Evolutionary conservation across 2,797 vertebrate genomes (phyloP), one percentile per base, ranked within the genome.

Genomic region (Falco concolor): DNA sequence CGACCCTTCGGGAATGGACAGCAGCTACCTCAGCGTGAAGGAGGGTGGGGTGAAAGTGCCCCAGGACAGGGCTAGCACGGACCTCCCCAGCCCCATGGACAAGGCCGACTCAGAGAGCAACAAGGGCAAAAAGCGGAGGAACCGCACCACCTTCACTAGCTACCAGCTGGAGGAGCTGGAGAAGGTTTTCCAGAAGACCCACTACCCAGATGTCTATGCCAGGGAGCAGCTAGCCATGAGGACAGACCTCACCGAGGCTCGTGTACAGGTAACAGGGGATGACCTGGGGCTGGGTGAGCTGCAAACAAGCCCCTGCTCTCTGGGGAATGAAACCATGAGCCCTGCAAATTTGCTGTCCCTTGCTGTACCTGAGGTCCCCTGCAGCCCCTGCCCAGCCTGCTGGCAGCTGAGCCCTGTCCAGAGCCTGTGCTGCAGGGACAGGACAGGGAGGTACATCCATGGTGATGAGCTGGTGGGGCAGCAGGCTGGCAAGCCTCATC

Each of bases 181-280:
- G 98, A 99, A 99, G 93, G 99, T 99, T 97, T 99, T 99, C 97
- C 99, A 99, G 98, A 99, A 99, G 98, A 99, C 99, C 8, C 99
- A 99, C 98, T 99, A 99, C 93, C 99, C 99, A 0, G 99, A 99
- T 1, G 99, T 99, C 78, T 99, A 99, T 0, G 99, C 99, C 13
- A 98, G 99, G 27, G 99, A 99, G 97, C 99, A 99, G 98, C 98
- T 99, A 92, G 99, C 99, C 61, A 99, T 99, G 98, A 98, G 99
- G 98, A 99, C 99, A 1, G 99, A 99, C 97, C 98, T 99, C 96
- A 99, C 99, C 0, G 99, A 99, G 95, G 99, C 99, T 89, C 98
- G 99, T 2, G 99, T 99, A 68, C 99, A 99, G 99, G 99, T 99
- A 98, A 97, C 0, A 4, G 49, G 63, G 45, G 28, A 59, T 12